phyloP scores from a whole-genome alignment of 2,888 invertebrate species.

The Anorthoa munda region DNA sequence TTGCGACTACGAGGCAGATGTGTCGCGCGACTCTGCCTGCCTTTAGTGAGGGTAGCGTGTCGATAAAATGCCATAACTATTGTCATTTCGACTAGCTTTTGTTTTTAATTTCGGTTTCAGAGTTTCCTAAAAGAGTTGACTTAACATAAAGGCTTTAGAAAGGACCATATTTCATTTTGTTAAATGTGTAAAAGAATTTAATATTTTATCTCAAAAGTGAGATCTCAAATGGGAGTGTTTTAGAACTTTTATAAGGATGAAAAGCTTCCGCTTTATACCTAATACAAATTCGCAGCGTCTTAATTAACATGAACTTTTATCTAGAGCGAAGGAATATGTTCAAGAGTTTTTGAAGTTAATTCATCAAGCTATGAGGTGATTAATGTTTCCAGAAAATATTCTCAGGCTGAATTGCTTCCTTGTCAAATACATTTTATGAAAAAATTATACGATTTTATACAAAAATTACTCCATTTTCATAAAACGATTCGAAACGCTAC shows the following conservation, averaged over 20 bases:
- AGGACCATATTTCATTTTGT: not conserved
- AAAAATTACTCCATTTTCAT: slow-evolving; percentile 28
- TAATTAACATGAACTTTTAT: slow-evolving; percentile 51
- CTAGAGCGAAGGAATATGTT: slow-evolving; percentile 47
- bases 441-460: not conserved
- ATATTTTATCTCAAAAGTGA: slow-evolving; percentile 10
- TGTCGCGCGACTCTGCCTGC: slow-evolving; percentile 69
- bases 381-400: slow-evolving; percentile 35
- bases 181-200: slow-evolving; percentile 1
- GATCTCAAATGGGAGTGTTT: slow-evolving; percentile 32
- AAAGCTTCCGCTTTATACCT: slow-evolving; percentile 37
- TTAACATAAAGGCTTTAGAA: not conserved
- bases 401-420: slow-evolving; percentile 4
- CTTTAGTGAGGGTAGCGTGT: slow-evolving; percentile 56
- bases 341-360: slow-evolving; percentile 52
- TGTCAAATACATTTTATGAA: slow-evolving; percentile 1
- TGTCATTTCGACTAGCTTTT: not conserved
- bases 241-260: slow-evolving; percentile 24
- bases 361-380: slow-evolving; percentile 46
- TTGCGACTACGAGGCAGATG: slow-evolving; percentile 72
- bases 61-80: slow-evolving; percentile 49
- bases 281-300: slow-evolving; percentile 30
- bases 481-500: slow-evolving; percentile 3
- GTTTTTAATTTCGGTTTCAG: not conserved
- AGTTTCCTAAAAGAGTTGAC: not conserved